These are phyloP conservation scores for Pedetes capensis DNA, from an alignment of 2,113 vertebrate genomes.

Conservation along the genomic window DNA sequence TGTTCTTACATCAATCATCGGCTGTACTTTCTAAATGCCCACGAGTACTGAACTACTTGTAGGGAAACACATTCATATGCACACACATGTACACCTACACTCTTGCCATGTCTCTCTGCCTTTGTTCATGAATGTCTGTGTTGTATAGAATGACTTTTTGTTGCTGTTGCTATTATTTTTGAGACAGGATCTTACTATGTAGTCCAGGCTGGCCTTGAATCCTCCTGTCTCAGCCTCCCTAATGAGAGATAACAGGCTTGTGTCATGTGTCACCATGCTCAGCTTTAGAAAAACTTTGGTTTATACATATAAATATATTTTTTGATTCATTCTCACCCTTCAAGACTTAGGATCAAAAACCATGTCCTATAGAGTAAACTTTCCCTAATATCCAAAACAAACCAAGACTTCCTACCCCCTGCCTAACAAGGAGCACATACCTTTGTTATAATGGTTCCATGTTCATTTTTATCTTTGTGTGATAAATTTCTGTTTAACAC, in stretches of 20 bases:
- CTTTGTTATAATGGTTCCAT: background rate
- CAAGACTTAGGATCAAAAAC: background rate
- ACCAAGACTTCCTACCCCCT: background rate
- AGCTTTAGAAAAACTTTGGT: too few relatives aligned
- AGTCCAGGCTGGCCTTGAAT: too few relatives aligned
- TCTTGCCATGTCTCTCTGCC: background rate
- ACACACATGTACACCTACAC: background rate
- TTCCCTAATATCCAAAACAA: background rate
- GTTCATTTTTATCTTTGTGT: background rate
- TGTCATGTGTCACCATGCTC: too few relatives aligned
- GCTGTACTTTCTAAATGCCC: background rate
- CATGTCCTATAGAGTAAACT: background rate
- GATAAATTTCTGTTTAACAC: background rate
- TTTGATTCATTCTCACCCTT: background rate
- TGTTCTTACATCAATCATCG: too few relatives aligned
- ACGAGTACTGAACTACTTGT: background rate
- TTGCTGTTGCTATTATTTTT: too few relatives aligned
- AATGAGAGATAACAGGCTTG: too few relatives aligned
- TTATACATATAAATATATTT: too few relatives aligned
- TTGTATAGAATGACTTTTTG: background rate
- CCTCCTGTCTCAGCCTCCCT: too few relatives aligned
- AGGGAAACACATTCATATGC: fast-evolving
- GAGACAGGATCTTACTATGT: too few relatives aligned
- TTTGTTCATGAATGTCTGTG: background rate
- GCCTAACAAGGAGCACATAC: background rate